These are phyloP conservation scores for Sceliomorpha sp. DNA, from an alignment of 2,888 invertebrate species.

Conservation along the genomic window DNA sequence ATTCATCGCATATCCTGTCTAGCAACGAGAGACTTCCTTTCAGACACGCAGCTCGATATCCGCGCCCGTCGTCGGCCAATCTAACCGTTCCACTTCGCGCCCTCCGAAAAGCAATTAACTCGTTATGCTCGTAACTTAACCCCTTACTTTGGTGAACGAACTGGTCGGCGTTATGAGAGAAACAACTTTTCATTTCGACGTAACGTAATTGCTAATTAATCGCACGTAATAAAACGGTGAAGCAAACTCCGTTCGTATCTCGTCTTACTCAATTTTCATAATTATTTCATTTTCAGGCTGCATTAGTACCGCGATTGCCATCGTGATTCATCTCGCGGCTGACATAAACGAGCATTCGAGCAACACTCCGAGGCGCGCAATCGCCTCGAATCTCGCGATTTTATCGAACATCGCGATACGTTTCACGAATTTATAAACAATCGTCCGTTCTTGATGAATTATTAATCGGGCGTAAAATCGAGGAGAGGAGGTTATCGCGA, in stretches of 20 bases:
- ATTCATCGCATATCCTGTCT: constrained; percentile 64
- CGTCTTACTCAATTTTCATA: constrained; percentile 7
- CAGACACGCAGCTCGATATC: constrained; percentile 36
- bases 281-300: constrained; percentile 6
- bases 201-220: constrained; percentile 17
- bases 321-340: neutral
- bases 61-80: constrained; percentile 27
- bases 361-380: no score
- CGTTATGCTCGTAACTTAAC: constrained; percentile 31
- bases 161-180: constrained; percentile 21
- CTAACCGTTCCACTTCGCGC: constrained; percentile 49
- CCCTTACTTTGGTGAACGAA: constrained; percentile 1
- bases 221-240: constrained; percentile 2
- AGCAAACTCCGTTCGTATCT: neutral
- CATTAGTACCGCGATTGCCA: neutral
- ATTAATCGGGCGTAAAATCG: no score
- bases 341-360: no score
- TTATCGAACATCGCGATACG: no score
- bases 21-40: constrained; percentile 71
- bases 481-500: no score
- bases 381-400: no score
- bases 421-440: no score
- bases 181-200: constrained; percentile 7
- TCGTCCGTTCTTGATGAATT: no score
- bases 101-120: constrained; percentile 52